phyloP scores from a whole-genome alignment of 2,888 invertebrate species.

The Leucoma salicis region DNA sequence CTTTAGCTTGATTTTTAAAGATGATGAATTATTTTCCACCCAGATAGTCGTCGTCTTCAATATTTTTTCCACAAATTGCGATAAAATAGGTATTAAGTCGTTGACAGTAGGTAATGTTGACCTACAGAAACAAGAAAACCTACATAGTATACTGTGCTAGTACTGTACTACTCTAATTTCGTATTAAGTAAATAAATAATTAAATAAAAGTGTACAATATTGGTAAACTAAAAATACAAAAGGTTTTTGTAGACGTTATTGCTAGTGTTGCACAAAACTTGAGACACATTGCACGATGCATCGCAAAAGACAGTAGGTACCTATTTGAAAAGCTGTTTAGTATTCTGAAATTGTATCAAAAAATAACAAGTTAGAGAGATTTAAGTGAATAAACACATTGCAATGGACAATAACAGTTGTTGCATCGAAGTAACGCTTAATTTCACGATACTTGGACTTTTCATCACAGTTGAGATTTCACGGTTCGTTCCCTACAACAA shows the following conservation, averaged over 20 bases:
- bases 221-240: no score
- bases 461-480: slow-evolving; percentile 8
- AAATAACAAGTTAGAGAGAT: slow-evolving; percentile 1
- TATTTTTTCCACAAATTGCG: no score
- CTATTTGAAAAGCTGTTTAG: neutral
- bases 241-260: neutral
- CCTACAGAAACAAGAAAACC: no score
- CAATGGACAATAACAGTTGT: slow-evolving; percentile 5
- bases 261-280: neutral
- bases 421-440: slow-evolving; percentile 7
- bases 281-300: slow-evolving; percentile 1
- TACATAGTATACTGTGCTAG: no score
- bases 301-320: neutral
- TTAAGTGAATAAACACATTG: slow-evolving; percentile 9
- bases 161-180: no score
- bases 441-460: slow-evolving; percentile 15
- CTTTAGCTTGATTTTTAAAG: no score
- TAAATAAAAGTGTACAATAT: no score
- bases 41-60: no score
- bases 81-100: no score
- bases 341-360: slow-evolving; percentile 2
- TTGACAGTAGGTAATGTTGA: no score
- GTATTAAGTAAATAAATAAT: no score
- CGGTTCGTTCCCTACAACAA: slow-evolving; percentile 2
- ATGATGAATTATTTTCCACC: no score